These are phyloP conservation scores for Cheilinus undulatus DNA, from an alignment of 2,113 vertebrate species.

Conservation along the genomic window DNA sequence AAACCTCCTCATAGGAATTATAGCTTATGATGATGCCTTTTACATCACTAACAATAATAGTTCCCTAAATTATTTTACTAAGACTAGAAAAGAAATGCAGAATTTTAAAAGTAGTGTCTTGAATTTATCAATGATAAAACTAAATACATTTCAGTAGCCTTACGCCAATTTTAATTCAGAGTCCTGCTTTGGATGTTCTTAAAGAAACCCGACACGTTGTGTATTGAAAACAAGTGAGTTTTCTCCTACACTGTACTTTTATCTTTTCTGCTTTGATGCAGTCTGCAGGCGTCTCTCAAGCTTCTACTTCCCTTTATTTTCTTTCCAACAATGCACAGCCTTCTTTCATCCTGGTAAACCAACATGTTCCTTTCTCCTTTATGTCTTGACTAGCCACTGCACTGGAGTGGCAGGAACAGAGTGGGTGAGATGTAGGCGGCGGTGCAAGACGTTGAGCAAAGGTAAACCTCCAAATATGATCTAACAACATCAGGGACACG, in stretches of 20 bases:
- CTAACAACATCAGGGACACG: slow-evolving; percentile 2
- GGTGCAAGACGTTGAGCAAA: not conserved
- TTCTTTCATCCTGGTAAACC: not conserved
- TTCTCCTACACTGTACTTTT: not conserved
- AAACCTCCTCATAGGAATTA: too few relatives aligned
- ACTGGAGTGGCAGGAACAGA: slow-evolving; percentile 13
- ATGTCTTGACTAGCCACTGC: not conserved
- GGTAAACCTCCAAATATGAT: slow-evolving; percentile 36
- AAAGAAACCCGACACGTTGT: not conserved
- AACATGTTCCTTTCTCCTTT: not conserved
- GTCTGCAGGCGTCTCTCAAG: not conserved
- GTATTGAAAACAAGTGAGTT: not conserved
- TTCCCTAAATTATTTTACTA: too few relatives aligned
- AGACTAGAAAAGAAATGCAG: too few relatives aligned
- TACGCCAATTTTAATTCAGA: not conserved
- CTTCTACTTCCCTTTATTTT: not conserved
- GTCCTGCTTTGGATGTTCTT: not conserved
- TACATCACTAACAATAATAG: too few relatives aligned
- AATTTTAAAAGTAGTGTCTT: too few relatives aligned
- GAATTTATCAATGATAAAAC: too few relatives aligned
- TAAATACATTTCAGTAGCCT: not conserved
- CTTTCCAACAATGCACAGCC: not conserved
- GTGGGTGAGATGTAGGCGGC: slow-evolving; percentile 2
- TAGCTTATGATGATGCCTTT: too few relatives aligned
- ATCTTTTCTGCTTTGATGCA: not conserved